Base-by-base conservation (phyloP, 2,797 vertebrate species). In the Melanotaenia trifasciata region DNA sequence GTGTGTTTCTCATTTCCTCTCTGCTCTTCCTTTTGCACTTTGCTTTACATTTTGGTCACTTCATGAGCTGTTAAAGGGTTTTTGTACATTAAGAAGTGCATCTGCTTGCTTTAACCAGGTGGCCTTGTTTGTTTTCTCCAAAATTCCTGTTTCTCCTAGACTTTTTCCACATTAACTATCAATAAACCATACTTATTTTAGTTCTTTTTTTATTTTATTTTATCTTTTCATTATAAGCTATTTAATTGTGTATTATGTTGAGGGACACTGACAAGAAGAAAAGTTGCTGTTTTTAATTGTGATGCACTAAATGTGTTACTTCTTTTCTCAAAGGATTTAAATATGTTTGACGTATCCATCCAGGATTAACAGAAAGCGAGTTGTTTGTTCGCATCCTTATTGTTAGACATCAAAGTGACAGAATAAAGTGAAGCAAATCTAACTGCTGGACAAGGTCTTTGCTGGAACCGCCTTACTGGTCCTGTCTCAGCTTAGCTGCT, bases 1-100 rank as follows among this genome's bases (percentile, higher is more conserved):
- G 22, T 83, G 22, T 71, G 38, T 78, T 75, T 80, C 38, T 72
- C 22, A 71, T 80, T 88, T 70, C 76, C 58, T 79, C 47, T 78
- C 33, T 64, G 3, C 64, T 80, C 20, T 60, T 64, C 32, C 64
- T 32, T 64, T 43, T 72, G 11, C 51, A 10, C 77, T 70, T 20
- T 74, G 67, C 54, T 78, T 83, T 64, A 62, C 53, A 64, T 81
- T 63, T 79, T 28, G 40, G 77, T 26, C 68, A 53, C 68, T 80
- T 79, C 60, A 40, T 66, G 77, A 70, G 61, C 64, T 63, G 72
- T 81, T 74, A 83, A 77, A 83, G 84, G 72, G 67, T 26, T 40
- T 72, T 64, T 69, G 9, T 36, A 10, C 9, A 40, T 13, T 40
- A 78, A 64, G 63, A 12, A 69, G 32, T 68, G 62, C 66, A 73